These are phyloP conservation scores for Burhinus oedicnemus DNA, from an alignment of 2,113 vertebrate species.

Conservation along the genomic window DNA sequence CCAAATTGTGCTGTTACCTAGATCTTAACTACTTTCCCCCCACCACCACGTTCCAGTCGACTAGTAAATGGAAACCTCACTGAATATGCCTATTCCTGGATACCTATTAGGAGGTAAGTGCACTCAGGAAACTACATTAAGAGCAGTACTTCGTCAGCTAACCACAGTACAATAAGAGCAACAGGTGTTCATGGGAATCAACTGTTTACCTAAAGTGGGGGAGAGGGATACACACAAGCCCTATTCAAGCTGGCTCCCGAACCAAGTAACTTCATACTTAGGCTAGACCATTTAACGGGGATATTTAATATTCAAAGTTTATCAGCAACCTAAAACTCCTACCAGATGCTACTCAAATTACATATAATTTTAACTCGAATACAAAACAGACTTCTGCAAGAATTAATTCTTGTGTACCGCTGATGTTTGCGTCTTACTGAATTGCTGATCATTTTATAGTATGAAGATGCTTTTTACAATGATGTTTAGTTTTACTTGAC, in stretches of 20 bases:
- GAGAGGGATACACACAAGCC: not conserved
- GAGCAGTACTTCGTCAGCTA: not conserved
- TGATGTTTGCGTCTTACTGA: not conserved
- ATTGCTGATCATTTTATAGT: not conserved
- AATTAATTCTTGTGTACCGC: not conserved
- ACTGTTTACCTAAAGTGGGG: not conserved
- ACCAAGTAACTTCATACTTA: slow-evolving; percentile 23
- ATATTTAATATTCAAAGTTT: slow-evolving; percentile 15
- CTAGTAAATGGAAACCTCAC: slow-evolving; percentile 15
- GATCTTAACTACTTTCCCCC: not conserved
- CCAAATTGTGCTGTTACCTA: not conserved
- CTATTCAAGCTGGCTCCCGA: not conserved
- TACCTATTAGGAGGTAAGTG: not conserved
- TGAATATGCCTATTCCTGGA: not conserved
- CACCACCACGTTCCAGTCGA: not conserved
- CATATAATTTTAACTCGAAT: not conserved
- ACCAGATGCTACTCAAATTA: slow-evolving; percentile 19
- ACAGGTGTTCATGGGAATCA: slow-evolving; percentile 30
- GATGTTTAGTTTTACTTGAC: not conserved
- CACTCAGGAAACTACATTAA: slow-evolving; percentile 3
- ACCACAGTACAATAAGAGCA: not conserved
- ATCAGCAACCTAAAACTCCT: slow-evolving; percentile 12
- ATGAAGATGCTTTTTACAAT: not conserved
- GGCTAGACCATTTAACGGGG: not conserved
- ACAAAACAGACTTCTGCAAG: not conserved